Percentiles rank a stretch among this genome's conserved stretches.
Evolutionary conservation across 2,888 invertebrate species (phyloP).

Genomic region (Conomelus anceps): DNA sequence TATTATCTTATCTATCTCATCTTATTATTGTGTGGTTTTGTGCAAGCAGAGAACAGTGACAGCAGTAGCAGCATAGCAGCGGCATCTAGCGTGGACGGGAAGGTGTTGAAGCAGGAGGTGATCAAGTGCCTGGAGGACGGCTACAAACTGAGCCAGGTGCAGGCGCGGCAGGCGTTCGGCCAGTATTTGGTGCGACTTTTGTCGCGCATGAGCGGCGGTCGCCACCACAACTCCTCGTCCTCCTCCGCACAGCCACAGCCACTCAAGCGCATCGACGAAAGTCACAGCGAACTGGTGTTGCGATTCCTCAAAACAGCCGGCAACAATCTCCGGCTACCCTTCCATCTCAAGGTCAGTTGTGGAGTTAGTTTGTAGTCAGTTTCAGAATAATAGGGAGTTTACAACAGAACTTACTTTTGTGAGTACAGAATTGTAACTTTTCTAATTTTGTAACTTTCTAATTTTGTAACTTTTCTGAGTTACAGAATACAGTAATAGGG

Average conservation of each 20-base stretch:
- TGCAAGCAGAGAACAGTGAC: not conserved
- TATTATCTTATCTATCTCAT: no score
- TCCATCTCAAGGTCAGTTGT: slow-evolving; percentile 50
- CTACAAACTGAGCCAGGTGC: slow-evolving; percentile 52
- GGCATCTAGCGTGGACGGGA: slow-evolving; percentile 17
- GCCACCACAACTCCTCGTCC: no score
- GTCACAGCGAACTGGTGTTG: slow-evolving; percentile 60
- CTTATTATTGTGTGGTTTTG: no score
- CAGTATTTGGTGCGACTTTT: slow-evolving; percentile 68
- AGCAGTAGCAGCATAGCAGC: not conserved
- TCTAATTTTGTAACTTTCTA: no score
- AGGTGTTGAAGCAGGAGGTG: slow-evolving; percentile 41
- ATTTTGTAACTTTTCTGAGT: no score
- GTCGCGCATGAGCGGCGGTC: slow-evolving; percentile 50
- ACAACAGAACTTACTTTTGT: no score
- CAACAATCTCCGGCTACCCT: slow-evolving; percentile 62
- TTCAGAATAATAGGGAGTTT: not conserved
- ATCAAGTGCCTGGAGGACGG: slow-evolving; percentile 57
- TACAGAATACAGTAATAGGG: not conserved
- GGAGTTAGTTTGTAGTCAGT: not conserved
- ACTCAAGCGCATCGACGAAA: slow-evolving; percentile 44
- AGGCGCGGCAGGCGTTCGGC: slow-evolving; percentile 70
- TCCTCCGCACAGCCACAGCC: no score
- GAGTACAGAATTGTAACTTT: no score
- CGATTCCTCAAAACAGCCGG: slow-evolving; percentile 70